These are phyloP conservation scores for Erebia epiphron DNA, from an alignment of 2,888 invertebrate genomes.

Conservation along the genomic window DNA sequence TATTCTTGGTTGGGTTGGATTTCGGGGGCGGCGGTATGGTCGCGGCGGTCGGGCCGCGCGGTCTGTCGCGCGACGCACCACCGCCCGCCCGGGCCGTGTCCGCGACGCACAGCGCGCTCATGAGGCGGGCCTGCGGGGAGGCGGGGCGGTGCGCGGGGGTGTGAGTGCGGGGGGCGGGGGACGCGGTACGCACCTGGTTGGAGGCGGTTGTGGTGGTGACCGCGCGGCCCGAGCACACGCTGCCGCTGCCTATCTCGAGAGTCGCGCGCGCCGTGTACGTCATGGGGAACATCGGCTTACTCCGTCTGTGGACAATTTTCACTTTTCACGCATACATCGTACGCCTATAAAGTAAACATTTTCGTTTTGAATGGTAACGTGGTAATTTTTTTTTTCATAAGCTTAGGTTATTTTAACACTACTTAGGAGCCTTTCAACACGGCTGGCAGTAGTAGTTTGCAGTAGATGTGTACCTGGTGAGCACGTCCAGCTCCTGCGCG, in stretches of 20 bases:
- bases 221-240: conserved; percentile 78
- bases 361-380: too few relatives aligned
- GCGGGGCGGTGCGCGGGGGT: conserved; percentile 20
- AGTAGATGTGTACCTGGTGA: conserved; percentile 35
- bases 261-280: conserved; percentile 80
- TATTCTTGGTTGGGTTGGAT: neutral
- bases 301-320: conserved; percentile 63
- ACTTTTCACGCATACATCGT: neutral
- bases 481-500: conserved; percentile 29
- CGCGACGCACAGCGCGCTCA: conserved; percentile 13
- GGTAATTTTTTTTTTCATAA: too few relatives aligned
- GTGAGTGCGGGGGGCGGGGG: conserved; percentile 29
- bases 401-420: too few relatives aligned
- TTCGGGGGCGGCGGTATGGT: neutral
- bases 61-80: conserved; percentile 2
- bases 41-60: conserved; percentile 31
- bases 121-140: conserved; percentile 22
- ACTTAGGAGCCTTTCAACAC: too few relatives aligned
- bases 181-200: conserved; percentile 75
- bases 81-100: conserved; percentile 32
- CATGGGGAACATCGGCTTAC: conserved; percentile 75
- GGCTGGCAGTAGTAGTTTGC: too few relatives aligned
- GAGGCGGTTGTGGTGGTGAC: conserved; percentile 80
- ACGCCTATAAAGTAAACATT: neutral
- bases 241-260: conserved; percentile 79